Evolutionary conservation across 2,797 vertebrate genomes (phyloP).

Genomic region (Chaunax sp.): DNA sequence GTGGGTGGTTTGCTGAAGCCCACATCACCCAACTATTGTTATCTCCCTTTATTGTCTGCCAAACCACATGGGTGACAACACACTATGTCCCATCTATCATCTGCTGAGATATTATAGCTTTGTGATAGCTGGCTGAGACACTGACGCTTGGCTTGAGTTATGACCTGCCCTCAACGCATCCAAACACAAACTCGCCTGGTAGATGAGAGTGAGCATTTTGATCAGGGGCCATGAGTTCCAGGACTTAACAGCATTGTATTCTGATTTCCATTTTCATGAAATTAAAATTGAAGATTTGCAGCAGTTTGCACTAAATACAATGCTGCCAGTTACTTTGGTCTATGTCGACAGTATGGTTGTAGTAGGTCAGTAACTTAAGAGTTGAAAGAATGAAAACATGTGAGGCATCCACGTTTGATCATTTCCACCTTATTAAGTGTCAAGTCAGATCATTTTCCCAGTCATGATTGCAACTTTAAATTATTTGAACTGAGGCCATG

Average conservation of each 20-base stretch:
- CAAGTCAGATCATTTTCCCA: no score
- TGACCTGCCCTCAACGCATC: conserved; percentile 18
- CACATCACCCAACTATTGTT: conserved; percentile 20
- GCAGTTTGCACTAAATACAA: no score
- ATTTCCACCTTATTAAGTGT: no score
- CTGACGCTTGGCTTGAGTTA: conserved; percentile 24
- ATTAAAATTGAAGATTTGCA: no score
- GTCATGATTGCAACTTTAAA: no score
- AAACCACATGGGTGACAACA: conserved; percentile 48
- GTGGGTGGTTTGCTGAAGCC: conserved; percentile 23
- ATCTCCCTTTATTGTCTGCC: conserved; percentile 32
- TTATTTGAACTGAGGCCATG: no score
- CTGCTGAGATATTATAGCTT: conserved; percentile 25
- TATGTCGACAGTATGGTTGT: no score
- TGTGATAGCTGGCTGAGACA: conserved; percentile 11
- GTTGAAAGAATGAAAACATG: no score
- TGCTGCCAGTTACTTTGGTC: no score
- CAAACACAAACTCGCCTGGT: conserved; percentile 22
- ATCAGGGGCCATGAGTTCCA: conserved; percentile 7
- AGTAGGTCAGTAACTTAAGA: no score
- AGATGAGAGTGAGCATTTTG: conserved; percentile 18
- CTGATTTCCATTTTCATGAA: conserved; percentile 4
- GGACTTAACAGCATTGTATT: background rate
- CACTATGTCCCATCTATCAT: conserved; percentile 56
- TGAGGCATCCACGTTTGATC: no score